Percentiles rank a stretch among this genome's conserved stretches.
These are phyloP conservation scores for Pseudotriccus pelzelni DNA, from an alignment of 2,797 vertebrate genomes.

Conservation along the genomic window DNA sequence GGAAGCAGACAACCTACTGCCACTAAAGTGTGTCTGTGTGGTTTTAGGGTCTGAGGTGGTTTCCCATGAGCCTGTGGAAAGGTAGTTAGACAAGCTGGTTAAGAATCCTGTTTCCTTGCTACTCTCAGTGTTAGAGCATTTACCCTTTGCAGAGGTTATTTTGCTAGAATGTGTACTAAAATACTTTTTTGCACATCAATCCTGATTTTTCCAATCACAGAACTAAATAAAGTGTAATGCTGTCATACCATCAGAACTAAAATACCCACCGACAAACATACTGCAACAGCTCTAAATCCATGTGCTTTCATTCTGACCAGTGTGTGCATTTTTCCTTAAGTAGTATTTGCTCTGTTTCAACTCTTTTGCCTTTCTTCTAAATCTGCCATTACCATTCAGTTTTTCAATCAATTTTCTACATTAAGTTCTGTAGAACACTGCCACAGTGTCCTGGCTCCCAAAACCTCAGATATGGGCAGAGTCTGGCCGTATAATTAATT, in stretches of 20 bases:
- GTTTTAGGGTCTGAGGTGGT: neutral
- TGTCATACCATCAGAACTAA: neutral
- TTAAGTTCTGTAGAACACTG: neutral
- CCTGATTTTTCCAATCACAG: neutral
- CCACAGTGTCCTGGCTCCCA: neutral
- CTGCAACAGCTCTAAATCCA: neutral
- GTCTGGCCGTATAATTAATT: neutral
- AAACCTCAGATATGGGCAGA: neutral
- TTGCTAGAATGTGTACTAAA: neutral
- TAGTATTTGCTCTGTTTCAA: neutral
- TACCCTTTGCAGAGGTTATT: neutral
- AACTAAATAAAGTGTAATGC: neutral
- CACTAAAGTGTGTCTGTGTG: accelerated
- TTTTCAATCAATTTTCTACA: neutral
- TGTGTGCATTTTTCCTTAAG: accelerated
- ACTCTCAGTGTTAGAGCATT: neutral
- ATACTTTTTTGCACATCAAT: neutral
- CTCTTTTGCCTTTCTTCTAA: neutral
- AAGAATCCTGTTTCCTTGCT: neutral
- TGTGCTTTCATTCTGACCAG: neutral
- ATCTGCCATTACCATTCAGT: neutral
- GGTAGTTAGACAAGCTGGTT: neutral
- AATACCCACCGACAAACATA: neutral
- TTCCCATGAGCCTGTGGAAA: neutral
- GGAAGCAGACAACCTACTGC: neutral